phyloP scores from a whole-genome alignment of 2,888 invertebrate species.

The Eubasilissa splendida region DNA sequence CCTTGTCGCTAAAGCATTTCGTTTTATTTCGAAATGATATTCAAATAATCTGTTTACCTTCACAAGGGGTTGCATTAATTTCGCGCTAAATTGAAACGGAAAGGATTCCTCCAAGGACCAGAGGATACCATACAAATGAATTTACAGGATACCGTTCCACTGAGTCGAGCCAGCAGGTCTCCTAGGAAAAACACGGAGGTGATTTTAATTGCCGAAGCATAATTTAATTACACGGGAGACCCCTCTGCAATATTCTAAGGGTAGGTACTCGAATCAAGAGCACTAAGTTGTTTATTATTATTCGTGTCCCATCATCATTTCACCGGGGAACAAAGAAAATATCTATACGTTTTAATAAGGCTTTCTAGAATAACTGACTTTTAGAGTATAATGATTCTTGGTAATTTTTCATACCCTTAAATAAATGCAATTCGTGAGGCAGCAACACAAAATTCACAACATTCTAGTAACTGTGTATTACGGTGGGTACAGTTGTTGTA shows the following conservation, averaged over 20 bases:
- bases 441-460: no score
- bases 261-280: not conserved
- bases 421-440: no score
- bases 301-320: not conserved
- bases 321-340: no score
- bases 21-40: not conserved
- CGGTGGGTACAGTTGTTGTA: no score
- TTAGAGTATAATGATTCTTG: no score
- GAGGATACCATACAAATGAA: constrained; percentile 28
- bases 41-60: constrained; percentile 26
- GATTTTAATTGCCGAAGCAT: constrained; percentile 49
- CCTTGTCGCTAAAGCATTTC: not conserved
- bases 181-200: constrained; percentile 41
- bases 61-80: constrained; percentile 28
- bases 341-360: not conserved
- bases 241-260: constrained; percentile 23
- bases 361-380: not conserved
- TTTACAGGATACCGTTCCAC: not conserved
- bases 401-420: no score
- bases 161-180: constrained; percentile 30
- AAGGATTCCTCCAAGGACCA: constrained; percentile 27
- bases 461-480: no score
- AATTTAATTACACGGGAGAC: constrained; percentile 46
- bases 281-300: not conserved
- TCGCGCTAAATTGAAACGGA: constrained; percentile 11